Conservation (phyloP, 2,113 vertebrate species). For the Oceanodroma tethys region DNA sequence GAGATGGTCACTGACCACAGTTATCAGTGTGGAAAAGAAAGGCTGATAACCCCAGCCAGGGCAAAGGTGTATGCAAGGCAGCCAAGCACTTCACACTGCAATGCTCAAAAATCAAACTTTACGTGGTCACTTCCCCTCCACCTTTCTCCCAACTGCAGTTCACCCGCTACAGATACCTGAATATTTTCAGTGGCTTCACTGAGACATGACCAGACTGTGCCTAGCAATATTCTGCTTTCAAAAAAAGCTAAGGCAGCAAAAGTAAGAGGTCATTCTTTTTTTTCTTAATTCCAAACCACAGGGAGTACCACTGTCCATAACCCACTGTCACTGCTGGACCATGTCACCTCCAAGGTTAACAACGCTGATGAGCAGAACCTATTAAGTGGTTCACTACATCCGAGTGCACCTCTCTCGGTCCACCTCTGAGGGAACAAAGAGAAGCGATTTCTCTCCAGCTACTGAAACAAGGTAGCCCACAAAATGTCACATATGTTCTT, state of each 20-base stretch:
- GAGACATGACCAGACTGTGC: neutral
- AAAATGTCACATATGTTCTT: neutral
- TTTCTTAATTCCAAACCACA: neutral
- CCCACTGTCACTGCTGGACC: neutral
- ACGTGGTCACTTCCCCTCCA: neutral
- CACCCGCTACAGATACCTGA: neutral
- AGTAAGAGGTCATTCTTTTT: neutral
- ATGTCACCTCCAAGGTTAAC: neutral
- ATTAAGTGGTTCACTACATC: neutral
- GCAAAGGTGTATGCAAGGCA: neutral
- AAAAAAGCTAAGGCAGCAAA: neutral
- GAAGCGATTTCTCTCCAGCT: neutral
- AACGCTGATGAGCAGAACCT: neutral
- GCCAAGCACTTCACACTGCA: neutral
- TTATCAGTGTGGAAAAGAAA: neutral
- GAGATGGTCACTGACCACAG: neutral
- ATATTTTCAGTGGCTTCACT: neutral
- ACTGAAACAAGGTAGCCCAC: neutral
- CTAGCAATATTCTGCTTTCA: neutral
- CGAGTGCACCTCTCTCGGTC: neutral
- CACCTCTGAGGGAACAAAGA: neutral
- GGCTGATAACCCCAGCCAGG: neutral
- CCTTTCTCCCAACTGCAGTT: neutral
- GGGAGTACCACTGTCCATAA: neutral
- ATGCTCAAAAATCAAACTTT: neutral